Evolutionary conservation across 2,113 vertebrate genomes (phyloP).

Genomic region (Epinephelus moara): DNA sequence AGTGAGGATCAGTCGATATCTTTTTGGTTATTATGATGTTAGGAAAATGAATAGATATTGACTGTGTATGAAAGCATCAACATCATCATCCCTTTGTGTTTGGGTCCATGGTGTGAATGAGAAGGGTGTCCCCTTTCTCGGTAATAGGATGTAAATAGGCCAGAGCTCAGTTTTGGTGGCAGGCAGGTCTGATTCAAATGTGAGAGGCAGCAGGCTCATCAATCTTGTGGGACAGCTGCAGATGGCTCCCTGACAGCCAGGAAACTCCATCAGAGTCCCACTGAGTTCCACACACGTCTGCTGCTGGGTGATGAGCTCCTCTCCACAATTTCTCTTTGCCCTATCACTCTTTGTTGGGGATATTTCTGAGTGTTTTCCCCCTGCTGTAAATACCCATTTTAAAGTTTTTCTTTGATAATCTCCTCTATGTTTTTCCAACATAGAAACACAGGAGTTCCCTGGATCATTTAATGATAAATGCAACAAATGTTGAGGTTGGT

Average conservation of each 20-base stretch:
- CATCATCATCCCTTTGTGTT: conserved; percentile 6
- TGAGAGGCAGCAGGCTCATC: conserved; percentile 43
- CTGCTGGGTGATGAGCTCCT: neutral
- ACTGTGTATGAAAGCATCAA: neutral
- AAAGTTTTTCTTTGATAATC: neutral
- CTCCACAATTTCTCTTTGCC: neutral
- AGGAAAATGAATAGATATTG: conserved; percentile 7
- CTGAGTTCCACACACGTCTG: conserved; percentile 16
- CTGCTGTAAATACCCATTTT: neutral
- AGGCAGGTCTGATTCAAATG: conserved; percentile 36
- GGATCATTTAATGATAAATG: no score
- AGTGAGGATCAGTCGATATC: conserved; percentile 29
- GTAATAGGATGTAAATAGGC: conserved; percentile 55
- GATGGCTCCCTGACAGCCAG: conserved; percentile 39
- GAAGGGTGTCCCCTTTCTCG: neutral
- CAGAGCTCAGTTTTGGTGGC: neutral
- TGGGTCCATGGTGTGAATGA: neutral
- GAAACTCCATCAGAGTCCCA: conserved; percentile 53
- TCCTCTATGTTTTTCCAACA: neutral
- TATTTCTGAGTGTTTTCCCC: neutral
- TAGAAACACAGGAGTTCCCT: no score
- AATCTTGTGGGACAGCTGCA: conserved; percentile 49
- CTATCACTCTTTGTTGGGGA: neutral
- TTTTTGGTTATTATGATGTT: conserved; percentile 18
- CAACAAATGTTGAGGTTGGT: no score